phyloP scores from a whole-genome alignment of 2,888 invertebrate species.

The Nezara viridula region DNA sequence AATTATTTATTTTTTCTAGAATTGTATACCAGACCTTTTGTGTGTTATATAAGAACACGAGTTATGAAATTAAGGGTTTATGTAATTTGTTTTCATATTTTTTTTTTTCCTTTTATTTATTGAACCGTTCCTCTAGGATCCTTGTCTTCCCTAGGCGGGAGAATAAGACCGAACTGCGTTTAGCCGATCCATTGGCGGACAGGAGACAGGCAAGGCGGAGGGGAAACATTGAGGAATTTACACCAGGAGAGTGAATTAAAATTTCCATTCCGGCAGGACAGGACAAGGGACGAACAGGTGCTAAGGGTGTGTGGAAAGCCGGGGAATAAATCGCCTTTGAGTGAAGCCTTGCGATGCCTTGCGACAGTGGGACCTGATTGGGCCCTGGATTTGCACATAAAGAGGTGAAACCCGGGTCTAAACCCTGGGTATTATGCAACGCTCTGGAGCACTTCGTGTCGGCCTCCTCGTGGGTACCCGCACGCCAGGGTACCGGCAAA shows the following conservation, averaged over 20 bases:
- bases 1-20: not conserved
- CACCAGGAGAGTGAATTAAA: constrained; percentile 7
- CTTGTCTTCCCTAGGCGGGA: not conserved
- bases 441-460: constrained; percentile 20
- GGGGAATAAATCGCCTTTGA: constrained; percentile 4
- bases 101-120: not conserved
- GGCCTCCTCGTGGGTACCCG: not conserved
- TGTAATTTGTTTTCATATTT: not conserved
- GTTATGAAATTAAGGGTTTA: not conserved
- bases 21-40: not conserved
- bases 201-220: not conserved
- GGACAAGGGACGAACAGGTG: constrained; percentile 25
- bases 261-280: not conserved
- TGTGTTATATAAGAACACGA: not conserved
- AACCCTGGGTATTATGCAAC: constrained; percentile 26
- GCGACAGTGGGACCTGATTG: constrained; percentile 32
- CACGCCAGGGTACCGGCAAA: not conserved
- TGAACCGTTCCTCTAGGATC: not conserved
- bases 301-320: constrained; percentile 40
- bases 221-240: constrained; percentile 36
- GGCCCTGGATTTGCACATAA: constrained; percentile 53
- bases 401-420: constrained; percentile 45
- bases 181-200: not conserved
- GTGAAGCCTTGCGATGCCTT: not conserved
- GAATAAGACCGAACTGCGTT: not conserved